Percentiles rank a stretch among this genome's conserved stretches.
Evolutionary conservation across 2,888 invertebrate genomes (phyloP).

Genomic region (Trachelus stipa): DNA sequence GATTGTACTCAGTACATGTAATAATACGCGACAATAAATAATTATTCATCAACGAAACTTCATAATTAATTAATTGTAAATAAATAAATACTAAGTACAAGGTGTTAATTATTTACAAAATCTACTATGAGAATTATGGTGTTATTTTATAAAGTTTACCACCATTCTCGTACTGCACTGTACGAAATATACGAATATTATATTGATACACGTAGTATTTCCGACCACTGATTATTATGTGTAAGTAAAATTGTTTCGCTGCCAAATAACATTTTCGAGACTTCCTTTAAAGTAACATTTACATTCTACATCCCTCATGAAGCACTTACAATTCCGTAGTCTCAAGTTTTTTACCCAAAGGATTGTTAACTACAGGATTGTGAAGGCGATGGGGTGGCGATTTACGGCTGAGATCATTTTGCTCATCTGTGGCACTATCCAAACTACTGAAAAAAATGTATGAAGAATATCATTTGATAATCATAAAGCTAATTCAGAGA

Average conservation of each 20-base stretch:
- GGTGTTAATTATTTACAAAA: background rate
- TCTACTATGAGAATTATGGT: background rate
- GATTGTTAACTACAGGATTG: conserved; percentile 55
- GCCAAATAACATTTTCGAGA: background rate
- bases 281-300: background rate
- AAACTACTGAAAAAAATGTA: conserved; percentile 41
- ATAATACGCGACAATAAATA: background rate
- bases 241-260: background rate
- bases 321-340: conserved; percentile 56
- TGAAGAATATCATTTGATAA: conserved; percentile 22
- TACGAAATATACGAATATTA: background rate
- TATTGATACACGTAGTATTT: background rate
- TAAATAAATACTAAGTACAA: conserved; percentile 2
- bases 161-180: background rate
- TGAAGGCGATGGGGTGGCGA: conserved; percentile 46
- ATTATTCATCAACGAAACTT: background rate
- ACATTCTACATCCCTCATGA: background rate
- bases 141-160: background rate
- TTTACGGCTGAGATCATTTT: conserved; percentile 61
- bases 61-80: background rate
- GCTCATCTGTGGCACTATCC: conserved; percentile 59
- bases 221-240: background rate
- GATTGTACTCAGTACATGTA: background rate
- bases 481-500: conserved; percentile 22
- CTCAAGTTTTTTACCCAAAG: conserved; percentile 60